Base-by-base conservation (phyloP, 2,113 vertebrate species). In the Chaenogobius annularis region DNA sequence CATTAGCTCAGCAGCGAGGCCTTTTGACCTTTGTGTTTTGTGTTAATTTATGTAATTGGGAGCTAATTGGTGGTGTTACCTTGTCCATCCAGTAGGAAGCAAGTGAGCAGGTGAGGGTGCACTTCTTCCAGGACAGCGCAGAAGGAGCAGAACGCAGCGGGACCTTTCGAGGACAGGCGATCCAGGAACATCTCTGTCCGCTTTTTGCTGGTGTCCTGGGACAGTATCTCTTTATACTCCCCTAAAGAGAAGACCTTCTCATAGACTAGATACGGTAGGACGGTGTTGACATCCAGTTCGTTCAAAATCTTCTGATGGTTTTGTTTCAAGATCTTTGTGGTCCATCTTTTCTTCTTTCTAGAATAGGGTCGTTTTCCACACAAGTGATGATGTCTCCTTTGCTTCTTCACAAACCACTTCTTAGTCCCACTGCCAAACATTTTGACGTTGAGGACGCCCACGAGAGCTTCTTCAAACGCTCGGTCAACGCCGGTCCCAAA, bases 81-180 rank as follows among this genome's bases (percentile, higher is more conserved):
- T 95, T 96, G 93, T 85, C 85, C 92, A 69, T 95, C 94, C 85
- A 96, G 88, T 73, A 96, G 94, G 83, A 97, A 93, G 79, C 93
- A 94, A 85, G 94, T 91, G 35, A 97, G 93, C 90, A 96, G 92
- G 85, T 94, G 93, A 79, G 97, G 96, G 80, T 91, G 94, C 83
- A 95, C 92, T 77, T 97, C 95, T 75, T 98, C 95, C 93, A 97
- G 88, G 71, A 96, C 81, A 11, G 92, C 93, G 85, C 93, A 97
- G 89, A 97, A 96, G 19, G 91, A 91, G 67, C 88, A 94, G 88
- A 96, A 95, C 23, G 94, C 96, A 48, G 73, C 58, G 2, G 96
- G 95, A 52, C 94, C 96, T 92, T 97, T 98, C 7, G 84, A 84
- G 69, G 87, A 90, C 56, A 98, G 94, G 80, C 91, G 93, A 83